Base-by-base conservation (phyloP, 2,113 vertebrate species). In the Hippocampus abdominalis region DNA sequence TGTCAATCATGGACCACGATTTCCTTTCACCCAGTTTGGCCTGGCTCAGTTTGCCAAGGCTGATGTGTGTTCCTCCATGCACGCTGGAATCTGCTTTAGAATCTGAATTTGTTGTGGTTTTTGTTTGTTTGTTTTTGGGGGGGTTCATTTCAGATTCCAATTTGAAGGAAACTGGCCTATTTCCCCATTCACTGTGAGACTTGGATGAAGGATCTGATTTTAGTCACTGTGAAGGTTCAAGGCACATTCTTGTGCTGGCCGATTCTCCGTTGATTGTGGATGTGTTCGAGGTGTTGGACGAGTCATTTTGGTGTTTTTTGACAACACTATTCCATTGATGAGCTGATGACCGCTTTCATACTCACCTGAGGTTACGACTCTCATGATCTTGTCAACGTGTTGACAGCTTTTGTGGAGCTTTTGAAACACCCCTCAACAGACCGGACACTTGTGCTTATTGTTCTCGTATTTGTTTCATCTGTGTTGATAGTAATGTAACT, bases 371-470 rank as follows among this genome's bases (percentile, higher is more conserved):
- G 40, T 32, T 25, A 57, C 79, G 79, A 77, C 78, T 70, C 39
- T 56, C 44, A 68, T 74, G 60, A 71, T 73, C 76, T 74, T 82
- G 64, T 74, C 73, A 48, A 72, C 74, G 69, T 70, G 69, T 76
- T 64, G 76, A 51, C 71, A 36, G 60, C 76, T 69, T 27, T 53
- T 54, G 1, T 46, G 62, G 70, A 79, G 76, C 74, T 88, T 84
- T 81, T 82, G 83, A 89, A 83, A 79, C 81, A 86, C 87, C 74
- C 76, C 84, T 83, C 79, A 89, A 76, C 85, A 88, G 91, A 92
- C 91, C 92, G 89, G 91, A 92, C 79, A 92, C 91, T 91, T 92
- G 91, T 93, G 92, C 83, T 87, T 91, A 36, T 81, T 79, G 80
- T 80, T 90, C 85, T 88, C 84, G 83, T 83, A 84, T 92, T 89